Base-by-base conservation (phyloP, 2,797 vertebrate genomes). In the Carduelis carduelis region DNA sequence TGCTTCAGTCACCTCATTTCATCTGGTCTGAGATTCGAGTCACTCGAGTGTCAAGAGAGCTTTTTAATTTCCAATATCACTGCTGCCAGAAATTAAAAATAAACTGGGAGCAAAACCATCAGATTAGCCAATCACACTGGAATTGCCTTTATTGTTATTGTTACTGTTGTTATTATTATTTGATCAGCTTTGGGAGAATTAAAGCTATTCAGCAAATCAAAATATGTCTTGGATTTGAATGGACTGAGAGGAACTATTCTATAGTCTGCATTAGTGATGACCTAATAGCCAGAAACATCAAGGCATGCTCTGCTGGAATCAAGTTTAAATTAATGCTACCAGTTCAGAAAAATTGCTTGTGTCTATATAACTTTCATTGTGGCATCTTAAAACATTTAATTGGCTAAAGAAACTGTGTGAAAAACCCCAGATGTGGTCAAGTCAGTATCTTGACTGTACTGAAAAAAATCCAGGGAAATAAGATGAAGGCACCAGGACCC, bases 41-140 rank as follows among this genome's bases (percentile, higher is more conserved):
- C 94, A 94, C 94, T 96, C 4, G 24, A 90, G 68, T 93, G 59
- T 95, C 93, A 96, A 95, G 96, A 97, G 94, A 96, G 89, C 87
- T 92, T 96, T 96, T 95, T 95, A 94, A 97, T 96, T 97, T 96
- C 91, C 82, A 95, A 39, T 95, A 95, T 95, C 92, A 87, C 59
- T 57, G 60, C 94, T 96, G 94, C 81, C 81, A 96, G 96, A 96
- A 97, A 97, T 96, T 97, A 96, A 96, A 96, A 96, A 89, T 95
- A 96, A 96, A 95, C 89, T 37, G 71, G 90, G 81, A 93, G 69
- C 69, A 92, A 97, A 96, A 47, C 75, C 66, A 93, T 97, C 96
- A 87, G 89, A 90, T 96, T 97, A 96, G 79, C 86, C 86, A 94
- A 96, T 93, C 94, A 94, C 74, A 89, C 57, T 80, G 83, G 85